Conservation (phyloP, 2,888 invertebrate species). For the Fragum sueziense region DNA sequence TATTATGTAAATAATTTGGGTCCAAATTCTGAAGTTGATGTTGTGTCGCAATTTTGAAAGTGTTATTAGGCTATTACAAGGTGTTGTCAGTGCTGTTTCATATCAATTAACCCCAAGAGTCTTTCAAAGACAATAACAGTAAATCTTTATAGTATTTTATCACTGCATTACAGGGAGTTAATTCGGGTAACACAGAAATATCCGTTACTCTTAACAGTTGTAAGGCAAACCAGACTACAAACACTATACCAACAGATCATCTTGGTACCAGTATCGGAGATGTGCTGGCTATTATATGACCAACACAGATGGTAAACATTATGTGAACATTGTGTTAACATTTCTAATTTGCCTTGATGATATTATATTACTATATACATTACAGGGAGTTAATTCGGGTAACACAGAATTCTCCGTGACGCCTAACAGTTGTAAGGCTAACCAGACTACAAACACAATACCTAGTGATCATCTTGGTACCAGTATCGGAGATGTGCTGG, state of each 20-base stretch:
- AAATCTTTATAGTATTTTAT: too few relatives aligned
- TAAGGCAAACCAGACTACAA: conserved; percentile 37
- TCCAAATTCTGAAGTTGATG: too few relatives aligned
- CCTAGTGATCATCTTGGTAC: conserved; percentile 25
- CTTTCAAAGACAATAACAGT: too few relatives aligned
- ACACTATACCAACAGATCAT: conserved; percentile 22
- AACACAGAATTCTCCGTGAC: conserved; percentile 41
- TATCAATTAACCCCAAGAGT: too few relatives aligned
- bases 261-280: conserved; percentile 20
- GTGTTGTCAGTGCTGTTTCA: too few relatives aligned
- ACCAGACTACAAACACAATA: conserved; percentile 31
- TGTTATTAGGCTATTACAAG: too few relatives aligned
- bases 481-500: conserved; percentile 27
- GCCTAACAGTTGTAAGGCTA: conserved; percentile 46
- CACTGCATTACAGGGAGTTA: conserved; percentile 37
- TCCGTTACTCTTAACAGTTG: conserved; percentile 53
- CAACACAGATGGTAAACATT: conserved; percentile 35
- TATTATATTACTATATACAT: background rate
- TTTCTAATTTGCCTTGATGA: too few relatives aligned
- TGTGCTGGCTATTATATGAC: conserved; percentile 27
- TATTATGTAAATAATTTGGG: too few relatives aligned
- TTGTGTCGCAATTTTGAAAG: too few relatives aligned
- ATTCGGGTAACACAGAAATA: conserved; percentile 20
- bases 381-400: conserved; percentile 40
- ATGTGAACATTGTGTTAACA: too few relatives aligned